Evolutionary conservation across 2,113 vertebrate species (phyloP), one percentile per base, ranked within the genome.

Genomic region (Salvelinus sp.): DNA sequence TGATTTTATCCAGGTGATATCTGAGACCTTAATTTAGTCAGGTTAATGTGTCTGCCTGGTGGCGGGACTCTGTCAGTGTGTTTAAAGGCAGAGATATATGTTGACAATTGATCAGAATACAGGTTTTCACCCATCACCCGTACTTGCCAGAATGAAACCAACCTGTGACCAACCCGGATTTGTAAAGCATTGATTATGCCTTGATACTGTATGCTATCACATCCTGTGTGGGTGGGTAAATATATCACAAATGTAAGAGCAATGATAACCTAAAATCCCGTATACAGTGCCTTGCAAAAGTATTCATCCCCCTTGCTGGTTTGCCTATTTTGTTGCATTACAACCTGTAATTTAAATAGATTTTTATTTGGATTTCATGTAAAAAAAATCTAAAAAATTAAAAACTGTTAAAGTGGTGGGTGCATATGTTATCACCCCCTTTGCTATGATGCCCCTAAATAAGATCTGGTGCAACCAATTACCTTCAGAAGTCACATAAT

Each of bases 101-200:
- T n/a, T 18, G 69, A 76, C 74, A 75, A 47, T 64, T 78, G 30
- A 63, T 67, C 23, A 14, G 70, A 22, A 18, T 1, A 48, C 14
- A 3, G 25, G 5, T 6, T 38, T 38, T 20, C 6, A 28, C 30
- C 30, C 28, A 33, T 33, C 71, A 60, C 25, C 13, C 54, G 3
- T 10, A 44, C 13, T 22, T 22, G 20, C 4, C n/a, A 14, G 58
- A 60, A 50, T 20, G 20, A 60, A 22, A 60, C n/a, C 58, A 60
- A 20, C 54, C 54, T 57, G 54, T 57, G 54, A 20, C 38, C 38
- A 38, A 50, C 4, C 48, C 48, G 1, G 3, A 7, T 50, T 60
- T 60, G 58, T 22, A 22, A 60, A 60, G 58, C 18, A 9, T 60
- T 22, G 20, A 14, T 60, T 22, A 22, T 16, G 48, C 48, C 48